Evolutionary conservation across 2,888 invertebrate genomes (phyloP).

Genomic region (Ecliptopera silaceata): DNA sequence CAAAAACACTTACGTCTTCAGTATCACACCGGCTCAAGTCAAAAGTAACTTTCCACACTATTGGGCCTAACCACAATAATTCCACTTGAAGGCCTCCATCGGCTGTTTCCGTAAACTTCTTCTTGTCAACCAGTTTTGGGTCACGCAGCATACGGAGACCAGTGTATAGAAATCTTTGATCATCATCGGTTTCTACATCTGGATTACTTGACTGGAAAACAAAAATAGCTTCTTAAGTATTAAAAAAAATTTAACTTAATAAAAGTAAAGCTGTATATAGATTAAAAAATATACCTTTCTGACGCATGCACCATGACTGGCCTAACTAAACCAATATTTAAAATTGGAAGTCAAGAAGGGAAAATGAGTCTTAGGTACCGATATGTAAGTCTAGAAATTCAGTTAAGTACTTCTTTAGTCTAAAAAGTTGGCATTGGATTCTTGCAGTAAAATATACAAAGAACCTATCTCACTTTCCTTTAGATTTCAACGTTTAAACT

Average conservation of each 20-base stretch:
- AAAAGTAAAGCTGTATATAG: too few species aligned
- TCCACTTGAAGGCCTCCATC: conserved; percentile 12
- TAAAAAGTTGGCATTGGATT: too few species aligned
- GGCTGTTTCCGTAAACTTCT: conserved; percentile 37
- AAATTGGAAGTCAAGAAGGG: too few species aligned
- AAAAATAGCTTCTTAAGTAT: background rate
- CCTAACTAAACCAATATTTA: too few species aligned
- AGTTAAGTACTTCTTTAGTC: too few species aligned
- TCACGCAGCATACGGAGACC: conserved; percentile 53
- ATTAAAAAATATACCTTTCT: too few species aligned
- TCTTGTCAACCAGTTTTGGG: conserved; percentile 48
- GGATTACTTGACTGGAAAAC: conserved; percentile 59
- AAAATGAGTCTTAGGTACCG: too few species aligned
- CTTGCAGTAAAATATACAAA: too few species aligned
- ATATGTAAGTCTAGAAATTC: too few species aligned
- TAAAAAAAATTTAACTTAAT: background rate
- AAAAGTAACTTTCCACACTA: conserved; percentile 25
- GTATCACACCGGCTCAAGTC: conserved; percentile 35
- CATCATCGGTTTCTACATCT: conserved; percentile 50
- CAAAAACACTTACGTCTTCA: conserved; percentile 53
- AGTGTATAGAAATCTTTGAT: conserved; percentile 50
- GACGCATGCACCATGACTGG: too few species aligned
- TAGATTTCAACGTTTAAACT: too few species aligned
- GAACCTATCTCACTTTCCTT: too few species aligned
- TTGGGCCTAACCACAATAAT: conserved; percentile 27